Evolutionary conservation across 2,113 vertebrate species (phyloP).

Genomic region (Heliornis fulica): DNA sequence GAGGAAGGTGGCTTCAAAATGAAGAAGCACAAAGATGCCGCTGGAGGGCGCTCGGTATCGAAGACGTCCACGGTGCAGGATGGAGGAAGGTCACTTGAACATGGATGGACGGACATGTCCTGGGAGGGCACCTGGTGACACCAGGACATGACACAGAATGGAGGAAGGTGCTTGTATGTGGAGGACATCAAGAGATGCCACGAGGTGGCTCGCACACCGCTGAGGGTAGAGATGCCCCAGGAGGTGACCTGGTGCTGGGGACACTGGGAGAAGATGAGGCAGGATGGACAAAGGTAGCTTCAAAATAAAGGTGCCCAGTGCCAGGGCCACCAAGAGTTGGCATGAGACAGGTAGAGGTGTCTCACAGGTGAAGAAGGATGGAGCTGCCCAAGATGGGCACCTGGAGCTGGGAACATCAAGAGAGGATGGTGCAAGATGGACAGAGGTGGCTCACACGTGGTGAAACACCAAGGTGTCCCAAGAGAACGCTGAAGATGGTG

Average conservation of each 20-base stretch:
- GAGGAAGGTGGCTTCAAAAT: background rate
- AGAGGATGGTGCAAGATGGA: background rate
- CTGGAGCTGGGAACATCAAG: background rate
- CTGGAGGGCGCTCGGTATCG: background rate
- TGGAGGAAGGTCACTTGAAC: background rate
- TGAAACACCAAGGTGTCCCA: background rate
- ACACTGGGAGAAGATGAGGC: background rate
- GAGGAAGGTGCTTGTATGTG: too few relatives aligned
- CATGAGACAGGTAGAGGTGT: background rate
- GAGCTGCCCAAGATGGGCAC: background rate
- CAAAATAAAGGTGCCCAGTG: too few relatives aligned
- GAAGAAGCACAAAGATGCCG: background rate
- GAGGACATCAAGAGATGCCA: too few relatives aligned
- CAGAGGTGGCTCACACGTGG: background rate
- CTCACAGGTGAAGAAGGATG: background rate
- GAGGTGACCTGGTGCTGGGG: background rate
- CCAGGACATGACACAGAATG: too few relatives aligned
- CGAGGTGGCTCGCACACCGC: too few relatives aligned
- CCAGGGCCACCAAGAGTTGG: background rate
- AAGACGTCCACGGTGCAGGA: background rate
- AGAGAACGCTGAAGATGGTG: background rate
- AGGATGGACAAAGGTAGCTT: background rate
- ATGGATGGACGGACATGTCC: too few relatives aligned
- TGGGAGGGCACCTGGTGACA: too few relatives aligned
- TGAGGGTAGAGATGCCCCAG: too few relatives aligned